Evolutionary conservation across 2,888 invertebrate species (phyloP).

Genomic region (Ypsolopha sequella): DNA sequence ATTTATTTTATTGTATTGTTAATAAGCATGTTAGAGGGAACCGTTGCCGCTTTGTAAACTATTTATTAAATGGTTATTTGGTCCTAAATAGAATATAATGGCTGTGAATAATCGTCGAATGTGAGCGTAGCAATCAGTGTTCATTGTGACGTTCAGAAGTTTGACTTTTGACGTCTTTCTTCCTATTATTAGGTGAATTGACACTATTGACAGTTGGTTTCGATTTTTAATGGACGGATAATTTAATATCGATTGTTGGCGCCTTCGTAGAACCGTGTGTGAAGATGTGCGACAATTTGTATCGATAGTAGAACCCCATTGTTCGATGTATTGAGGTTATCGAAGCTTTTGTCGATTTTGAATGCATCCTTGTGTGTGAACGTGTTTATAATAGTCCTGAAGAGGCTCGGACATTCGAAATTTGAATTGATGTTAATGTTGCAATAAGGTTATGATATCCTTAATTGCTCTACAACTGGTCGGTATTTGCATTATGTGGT

Average conservation of each 20-base stretch:
- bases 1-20: conserved; percentile 71
- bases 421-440: neutral
- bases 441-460: too few species aligned
- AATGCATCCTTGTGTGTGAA: neutral
- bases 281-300: conserved; percentile 44
- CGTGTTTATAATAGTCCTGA: neutral
- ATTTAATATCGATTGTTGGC: conserved; percentile 32
- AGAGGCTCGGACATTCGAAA: neutral
- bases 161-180: conserved; percentile 60
- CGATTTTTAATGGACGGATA: conserved; percentile 32
- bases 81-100: conserved; percentile 70
- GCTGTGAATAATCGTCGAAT: conserved; percentile 63
- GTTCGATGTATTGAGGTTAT: conserved; percentile 1
- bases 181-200: conserved; percentile 22
- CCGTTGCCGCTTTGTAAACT: conserved; percentile 40
- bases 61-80: conserved; percentile 68
- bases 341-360: neutral
- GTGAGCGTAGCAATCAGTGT: conserved; percentile 48
- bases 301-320: conserved; percentile 21
- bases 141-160: conserved; percentile 40
- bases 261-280: conserved; percentile 40
- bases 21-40: conserved; percentile 62
- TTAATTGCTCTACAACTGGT: too few species aligned
- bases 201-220: conserved; percentile 20
- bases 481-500: too few species aligned